Evolutionary conservation across 2,888 invertebrate species (phyloP).

Genomic region (Sthenelais limicola): DNA sequence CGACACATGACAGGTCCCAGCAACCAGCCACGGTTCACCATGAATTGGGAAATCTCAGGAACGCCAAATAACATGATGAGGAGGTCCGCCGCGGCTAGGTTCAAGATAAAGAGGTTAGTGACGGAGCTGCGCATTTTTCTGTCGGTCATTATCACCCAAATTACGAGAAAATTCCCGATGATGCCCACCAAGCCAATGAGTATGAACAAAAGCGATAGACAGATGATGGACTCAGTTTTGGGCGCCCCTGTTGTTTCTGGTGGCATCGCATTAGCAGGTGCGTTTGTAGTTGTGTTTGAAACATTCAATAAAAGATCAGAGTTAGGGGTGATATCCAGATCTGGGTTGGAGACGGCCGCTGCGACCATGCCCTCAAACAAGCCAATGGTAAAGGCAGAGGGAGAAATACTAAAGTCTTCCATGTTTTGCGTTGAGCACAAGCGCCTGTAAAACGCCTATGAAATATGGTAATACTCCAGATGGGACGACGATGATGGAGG

Average conservation of each 20-base stretch:
- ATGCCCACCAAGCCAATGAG: conserved; percentile 66
- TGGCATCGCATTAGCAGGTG: no score
- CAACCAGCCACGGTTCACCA: conserved; percentile 66
- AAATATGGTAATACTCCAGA: no score
- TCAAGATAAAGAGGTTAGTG: conserved; percentile 69
- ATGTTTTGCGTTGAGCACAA: no score
- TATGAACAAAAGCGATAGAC: conserved; percentile 63
- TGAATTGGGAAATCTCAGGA: conserved; percentile 69
- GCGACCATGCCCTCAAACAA: no score
- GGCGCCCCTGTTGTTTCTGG: conserved; percentile 2
- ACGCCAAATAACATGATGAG: conserved; percentile 70
- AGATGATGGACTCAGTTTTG: conserved; percentile 34
- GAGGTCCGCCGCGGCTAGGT: conserved; percentile 70
- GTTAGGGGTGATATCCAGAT: no score
- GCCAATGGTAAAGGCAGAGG: no score
- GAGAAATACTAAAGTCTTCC: no score
- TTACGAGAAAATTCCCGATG: conserved; percentile 64
- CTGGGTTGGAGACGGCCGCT: no score
- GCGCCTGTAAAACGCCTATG: no score
- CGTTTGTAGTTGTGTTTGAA: no score
- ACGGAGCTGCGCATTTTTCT: conserved; percentile 67
- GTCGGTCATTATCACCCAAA: conserved; percentile 67
- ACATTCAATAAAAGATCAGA: no score
- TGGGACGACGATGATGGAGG: no score
- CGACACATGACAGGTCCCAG: conserved; percentile 66